Percentiles rank a stretch among this genome's conserved stretches.
phyloP scores from a whole-genome alignment of 2,113 vertebrate genomes.

The Callocephalon fimbriatum region DNA sequence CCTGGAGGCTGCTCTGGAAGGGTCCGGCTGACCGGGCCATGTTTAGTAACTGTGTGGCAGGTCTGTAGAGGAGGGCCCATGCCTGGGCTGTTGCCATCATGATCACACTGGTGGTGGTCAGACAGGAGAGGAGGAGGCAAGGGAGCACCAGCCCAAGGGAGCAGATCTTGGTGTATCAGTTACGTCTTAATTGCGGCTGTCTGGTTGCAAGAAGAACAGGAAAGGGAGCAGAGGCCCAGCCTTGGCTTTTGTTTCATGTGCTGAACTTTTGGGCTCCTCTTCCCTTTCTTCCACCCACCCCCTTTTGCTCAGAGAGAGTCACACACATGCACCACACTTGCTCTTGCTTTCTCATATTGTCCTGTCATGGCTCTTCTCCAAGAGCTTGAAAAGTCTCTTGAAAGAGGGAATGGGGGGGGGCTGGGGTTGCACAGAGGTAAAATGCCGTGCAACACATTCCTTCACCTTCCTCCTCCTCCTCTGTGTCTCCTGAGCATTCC shows the following conservation, averaged over 20 bases:
- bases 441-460: neutral
- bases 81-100: neutral
- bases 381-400: neutral
- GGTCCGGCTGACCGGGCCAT: neutral
- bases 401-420: neutral
- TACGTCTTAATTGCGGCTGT: conserved; percentile 40
- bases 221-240: conserved; percentile 6
- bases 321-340: neutral
- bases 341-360: neutral
- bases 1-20: neutral
- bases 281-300: neutral
- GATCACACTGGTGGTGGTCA: accelerated
- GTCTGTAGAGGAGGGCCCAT: neutral
- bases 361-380: neutral
- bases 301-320: neutral
- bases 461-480: conserved; percentile 9
- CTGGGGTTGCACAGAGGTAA: neutral
- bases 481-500: neutral
- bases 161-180: neutral
- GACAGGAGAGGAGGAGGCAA: neutral
- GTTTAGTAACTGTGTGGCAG: neutral
- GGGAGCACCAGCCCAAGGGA: accelerated
- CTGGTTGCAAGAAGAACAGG: neutral
- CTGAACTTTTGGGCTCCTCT: conserved; percentile 1
- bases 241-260: neutral